Evolutionary conservation across 2,113 vertebrate species (phyloP), one percentile per base, ranked within the genome.

Genomic region (Zosterops hypoxanthus): DNA sequence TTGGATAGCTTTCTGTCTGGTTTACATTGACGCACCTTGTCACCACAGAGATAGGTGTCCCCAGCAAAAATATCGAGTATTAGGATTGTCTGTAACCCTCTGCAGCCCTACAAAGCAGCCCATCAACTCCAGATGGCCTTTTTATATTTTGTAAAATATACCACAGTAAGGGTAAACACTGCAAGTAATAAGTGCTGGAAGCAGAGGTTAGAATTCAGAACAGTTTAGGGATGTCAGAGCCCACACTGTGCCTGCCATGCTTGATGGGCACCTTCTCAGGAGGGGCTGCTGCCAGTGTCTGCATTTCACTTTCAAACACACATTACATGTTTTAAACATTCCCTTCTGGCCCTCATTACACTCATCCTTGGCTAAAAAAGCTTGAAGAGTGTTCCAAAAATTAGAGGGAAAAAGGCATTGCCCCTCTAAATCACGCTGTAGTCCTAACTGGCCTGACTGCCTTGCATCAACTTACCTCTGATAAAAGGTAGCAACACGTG

Each of bases 21-120:
- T 25, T 88, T 22, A n/a, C 14, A 9, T 2, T 42, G 55, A 86
- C 1, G 2, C 42, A 41, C 3, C 22, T 94, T 34, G 24, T 61
- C 61, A n/a, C 41, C 24, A 9, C 39, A 64, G 56, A 68, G 41
- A 31, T 44, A 8, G 11, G 5, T 75, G 14, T 68, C 29, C 8
- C 20, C 29, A 7, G 39, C 18, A 66, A 55, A 60, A 50, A 1
- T 31, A 49, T n/a, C 0, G 1, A 55, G 4, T 46, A 33, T 36
- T 55, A 31, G 16, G n/a, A 25, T 29, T 47, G 15, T 49, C 80
- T 81, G 42, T 34, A 84, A 59, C 4, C 28, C 31, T 75, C 69
- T 75, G 34, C 26, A 90, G 25, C 41, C n/a, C 36, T 42, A 52
- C 11, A 84, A 75, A 86, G 26, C 34, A 75, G 16, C 29, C 12